phyloP scores from a whole-genome alignment of 2,797 vertebrate genomes.

The Myotis planiceps region DNA sequence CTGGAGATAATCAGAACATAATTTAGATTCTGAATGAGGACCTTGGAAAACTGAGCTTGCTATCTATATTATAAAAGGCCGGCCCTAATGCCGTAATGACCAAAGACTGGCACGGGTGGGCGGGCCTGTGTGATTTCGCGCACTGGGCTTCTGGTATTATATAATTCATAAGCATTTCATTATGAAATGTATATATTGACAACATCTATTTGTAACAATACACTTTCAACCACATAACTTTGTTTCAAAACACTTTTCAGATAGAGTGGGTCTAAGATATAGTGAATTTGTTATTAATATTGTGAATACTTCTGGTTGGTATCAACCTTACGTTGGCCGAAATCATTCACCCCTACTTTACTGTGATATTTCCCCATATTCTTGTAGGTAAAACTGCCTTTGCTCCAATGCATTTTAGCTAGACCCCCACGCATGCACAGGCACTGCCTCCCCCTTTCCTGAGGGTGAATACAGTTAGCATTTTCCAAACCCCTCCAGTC shows the following conservation, averaged over 20 bases:
- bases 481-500: constrained; percentile 34
- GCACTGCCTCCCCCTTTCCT: neutral
- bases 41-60: neutral
- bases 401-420: neutral
- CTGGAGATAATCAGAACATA: neutral
- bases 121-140: too few species aligned
- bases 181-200: neutral
- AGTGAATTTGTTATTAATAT: neutral
- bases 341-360: neutral
- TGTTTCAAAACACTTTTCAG: constrained; percentile 13
- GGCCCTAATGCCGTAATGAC: too few species aligned
- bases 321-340: neutral
- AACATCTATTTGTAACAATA: neutral
- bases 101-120: too few species aligned
- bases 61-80: neutral
- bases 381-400: neutral
- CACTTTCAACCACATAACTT: neutral
- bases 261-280: neutral
- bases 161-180: constrained; percentile 6
- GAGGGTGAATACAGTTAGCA: neutral
- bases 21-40: neutral
- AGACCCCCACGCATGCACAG: neutral
- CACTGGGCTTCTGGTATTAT: neutral
- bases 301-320: neutral
- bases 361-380: neutral